phyloP scores from a whole-genome alignment of 2,113 vertebrate species.

The Pygoscelis antarcticus region DNA sequence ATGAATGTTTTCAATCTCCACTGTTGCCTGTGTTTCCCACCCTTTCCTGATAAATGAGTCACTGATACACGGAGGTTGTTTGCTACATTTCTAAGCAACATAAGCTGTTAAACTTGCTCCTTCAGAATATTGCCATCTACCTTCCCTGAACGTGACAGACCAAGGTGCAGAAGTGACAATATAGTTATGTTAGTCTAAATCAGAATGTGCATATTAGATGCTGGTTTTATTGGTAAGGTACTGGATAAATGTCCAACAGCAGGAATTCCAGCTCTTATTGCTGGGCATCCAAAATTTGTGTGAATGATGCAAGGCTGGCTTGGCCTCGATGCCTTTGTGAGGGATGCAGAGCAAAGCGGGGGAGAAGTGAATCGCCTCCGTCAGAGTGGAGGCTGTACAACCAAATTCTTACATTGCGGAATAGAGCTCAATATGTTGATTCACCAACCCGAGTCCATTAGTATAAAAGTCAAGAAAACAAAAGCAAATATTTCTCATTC shows the following conservation, averaged over 20 bases:
- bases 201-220: not conserved
- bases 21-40: not conserved
- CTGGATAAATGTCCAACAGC: not conserved
- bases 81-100: not conserved
- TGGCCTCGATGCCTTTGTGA: not conserved
- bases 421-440: not conserved
- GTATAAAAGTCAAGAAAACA: constrained; percentile 8
- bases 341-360: not conserved
- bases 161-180: not conserved
- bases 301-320: not conserved
- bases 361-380: not conserved
- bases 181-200: not conserved
- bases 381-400: not conserved
- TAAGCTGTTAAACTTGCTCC: not conserved
- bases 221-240: not conserved
- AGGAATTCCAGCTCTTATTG: not conserved
- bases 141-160: not conserved
- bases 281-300: not conserved
- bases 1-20: not conserved
- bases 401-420: not conserved
- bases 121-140: not conserved
- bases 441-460: not conserved
- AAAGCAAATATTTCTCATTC: constrained; percentile 8
- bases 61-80: not conserved
- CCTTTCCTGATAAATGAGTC: not conserved